Evolutionary conservation across 2,888 invertebrate genomes (phyloP), one percentile per base, ranked within the genome.

Genomic region (Brenthis daphne): DNA sequence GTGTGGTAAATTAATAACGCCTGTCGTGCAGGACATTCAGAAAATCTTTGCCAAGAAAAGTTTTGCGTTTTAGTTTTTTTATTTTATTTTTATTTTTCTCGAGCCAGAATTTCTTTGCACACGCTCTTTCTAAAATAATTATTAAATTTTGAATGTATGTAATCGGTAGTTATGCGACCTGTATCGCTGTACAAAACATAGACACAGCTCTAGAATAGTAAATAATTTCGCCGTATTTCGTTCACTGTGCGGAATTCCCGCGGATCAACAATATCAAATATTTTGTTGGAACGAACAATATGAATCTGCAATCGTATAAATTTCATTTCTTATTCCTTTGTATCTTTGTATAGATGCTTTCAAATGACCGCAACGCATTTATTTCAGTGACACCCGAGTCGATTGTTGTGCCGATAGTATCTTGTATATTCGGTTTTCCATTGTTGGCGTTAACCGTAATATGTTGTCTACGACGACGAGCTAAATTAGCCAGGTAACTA

Each of bases 371-470:
- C 37, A 63, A 65, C 63, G 47, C 47, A 64, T 73, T 87, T 88
- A 84, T 90, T 89, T 37, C 94, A 97, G 97, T 97, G 75, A 95
- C 97, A 61, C 97, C 97, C 64, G 97, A 97, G 88, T 97, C 96
- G 66, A 96, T 97, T 77, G 97, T 97, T 65, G 95, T 97, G 76
- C 97, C 97, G 56, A 97, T 97, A 77, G 96, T 97, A 64, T 97
- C 97, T 67, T 97, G 97, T 87, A 98, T 98, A 83, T 94, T 98
- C 81, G 97, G 97, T 69, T 98, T 98, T 82, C 98, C 98, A 53
- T 91, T 98, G 75, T 88, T 98, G 83, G 97, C 97, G 3, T 93
- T 98, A 70, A 94, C 97, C 75, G 96, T 98, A 74, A 97, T 98
- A 81, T 98, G 97, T 89, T 97, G 97, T 83, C 93, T 98, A 73